A percentile compares a stretch with the other conserved stretches of the same genome.
Conservation (phyloP, 2,888 invertebrate species). For the Noctua pronuba region DNA sequence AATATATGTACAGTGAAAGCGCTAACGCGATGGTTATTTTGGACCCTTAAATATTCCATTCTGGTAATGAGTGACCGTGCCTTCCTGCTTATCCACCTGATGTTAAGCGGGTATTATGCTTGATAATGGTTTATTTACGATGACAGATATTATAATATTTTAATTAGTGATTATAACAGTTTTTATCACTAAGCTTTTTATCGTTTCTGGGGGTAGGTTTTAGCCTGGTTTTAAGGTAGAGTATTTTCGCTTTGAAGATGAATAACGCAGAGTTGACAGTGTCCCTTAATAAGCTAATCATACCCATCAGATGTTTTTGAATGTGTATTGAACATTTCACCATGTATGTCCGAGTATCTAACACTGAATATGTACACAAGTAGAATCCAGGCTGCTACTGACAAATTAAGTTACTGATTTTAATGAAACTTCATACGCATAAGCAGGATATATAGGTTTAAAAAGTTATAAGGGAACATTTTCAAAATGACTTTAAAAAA, state of each 20-base stretch:
- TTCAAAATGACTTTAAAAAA: no score
- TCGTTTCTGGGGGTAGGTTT: constrained; percentile 12
- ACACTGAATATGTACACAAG: background rate
- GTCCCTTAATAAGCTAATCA: background rate
- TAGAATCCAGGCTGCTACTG: no score
- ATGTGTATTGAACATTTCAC: background rate
- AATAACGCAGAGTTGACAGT: background rate
- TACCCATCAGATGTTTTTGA: background rate
- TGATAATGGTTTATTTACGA: constrained; percentile 64
- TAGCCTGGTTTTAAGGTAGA: background rate
- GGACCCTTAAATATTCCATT: constrained; percentile 59
- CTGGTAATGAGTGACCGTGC: constrained; percentile 42
- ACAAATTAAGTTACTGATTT: no score
- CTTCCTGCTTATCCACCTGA: constrained; percentile 35
- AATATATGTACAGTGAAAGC: constrained; percentile 87
- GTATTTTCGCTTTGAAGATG: no score
- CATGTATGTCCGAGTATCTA: background rate
- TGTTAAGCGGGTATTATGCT: constrained; percentile 21
- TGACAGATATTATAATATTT: constrained; percentile 57
- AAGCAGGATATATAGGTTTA: no score
- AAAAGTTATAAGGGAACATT: no score
- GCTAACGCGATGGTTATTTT: constrained; percentile 76
- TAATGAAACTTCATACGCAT: no score
- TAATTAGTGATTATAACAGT: constrained; percentile 57
- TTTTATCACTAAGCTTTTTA: constrained; percentile 10